Conservation (phyloP, 2,888 invertebrate genomes). For the Apotomis betuletana region DNA sequence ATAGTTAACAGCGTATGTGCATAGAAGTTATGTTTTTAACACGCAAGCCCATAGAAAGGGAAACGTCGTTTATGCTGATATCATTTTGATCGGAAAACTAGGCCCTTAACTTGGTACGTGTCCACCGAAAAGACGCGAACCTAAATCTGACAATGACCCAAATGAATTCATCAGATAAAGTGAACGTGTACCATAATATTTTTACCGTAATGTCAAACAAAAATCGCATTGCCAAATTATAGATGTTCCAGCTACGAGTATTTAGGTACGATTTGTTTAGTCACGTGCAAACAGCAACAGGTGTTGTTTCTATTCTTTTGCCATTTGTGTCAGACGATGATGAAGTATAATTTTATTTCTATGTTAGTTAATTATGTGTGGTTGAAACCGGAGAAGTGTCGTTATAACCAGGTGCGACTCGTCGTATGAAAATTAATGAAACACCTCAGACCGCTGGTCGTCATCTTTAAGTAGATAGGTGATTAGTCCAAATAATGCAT, state of each 20-base stretch:
- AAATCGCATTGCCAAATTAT: background rate
- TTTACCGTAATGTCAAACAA: background rate
- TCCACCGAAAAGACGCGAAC: too few species aligned
- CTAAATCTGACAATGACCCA: too few species aligned
- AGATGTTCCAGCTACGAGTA: background rate
- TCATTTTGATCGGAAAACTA: too few species aligned
- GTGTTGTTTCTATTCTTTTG: constrained; percentile 29
- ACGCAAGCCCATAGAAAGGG: too few species aligned
- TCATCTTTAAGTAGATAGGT: constrained; percentile 41
- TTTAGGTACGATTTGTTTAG: constrained; percentile 1
- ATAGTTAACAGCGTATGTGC: too few species aligned
- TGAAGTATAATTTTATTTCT: constrained; percentile 41
- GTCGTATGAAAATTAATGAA: constrained; percentile 50
- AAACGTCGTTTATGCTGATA: too few species aligned
- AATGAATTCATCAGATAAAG: too few species aligned
- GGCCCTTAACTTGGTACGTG: too few species aligned
- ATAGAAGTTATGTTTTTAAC: too few species aligned
- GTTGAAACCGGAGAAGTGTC: constrained; percentile 49
- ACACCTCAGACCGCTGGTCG: constrained; percentile 53
- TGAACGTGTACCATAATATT: too few species aligned
- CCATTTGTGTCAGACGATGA: constrained; percentile 33
- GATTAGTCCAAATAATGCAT: constrained; percentile 46
- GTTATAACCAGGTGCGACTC: constrained; percentile 48
- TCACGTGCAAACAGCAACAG: constrained; percentile 34
- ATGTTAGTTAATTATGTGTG: constrained; percentile 35